Evolutionary conservation across 2,888 invertebrate species (phyloP).

Genomic region (Ferdinandea cuprea): DNA sequence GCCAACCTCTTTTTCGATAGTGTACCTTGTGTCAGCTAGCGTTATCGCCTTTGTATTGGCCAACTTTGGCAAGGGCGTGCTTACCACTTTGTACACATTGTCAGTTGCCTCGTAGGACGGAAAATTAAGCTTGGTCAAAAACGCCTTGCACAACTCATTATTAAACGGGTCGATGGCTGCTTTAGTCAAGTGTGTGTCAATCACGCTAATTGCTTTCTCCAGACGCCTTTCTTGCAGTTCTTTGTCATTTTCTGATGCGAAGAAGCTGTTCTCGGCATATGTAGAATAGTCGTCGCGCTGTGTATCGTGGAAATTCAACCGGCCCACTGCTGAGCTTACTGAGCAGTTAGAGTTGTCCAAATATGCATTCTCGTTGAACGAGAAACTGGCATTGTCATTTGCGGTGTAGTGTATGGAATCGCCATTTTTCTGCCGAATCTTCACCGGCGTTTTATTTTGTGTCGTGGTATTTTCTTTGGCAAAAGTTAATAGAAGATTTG

Average conservation of each 20-base stretch:
- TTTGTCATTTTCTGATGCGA: constrained; percentile 82
- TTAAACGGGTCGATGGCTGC: constrained; percentile 91
- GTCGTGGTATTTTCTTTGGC: constrained; percentile 75
- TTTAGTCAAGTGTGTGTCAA: constrained; percentile 81
- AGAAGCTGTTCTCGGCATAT: constrained; percentile 83
- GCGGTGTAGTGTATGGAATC: constrained; percentile 78
- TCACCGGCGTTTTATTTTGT: constrained; percentile 68
- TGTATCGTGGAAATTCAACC: constrained; percentile 80
- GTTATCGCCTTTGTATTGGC: constrained; percentile 84
- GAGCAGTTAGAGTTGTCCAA: constrained; percentile 81
- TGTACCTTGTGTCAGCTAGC: constrained; percentile 85
- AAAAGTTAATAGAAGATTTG: constrained; percentile 76
- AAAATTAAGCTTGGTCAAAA: constrained; percentile 90
- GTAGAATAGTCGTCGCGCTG: constrained; percentile 80
- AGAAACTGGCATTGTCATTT: constrained; percentile 81
- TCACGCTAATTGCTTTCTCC: constrained; percentile 81
- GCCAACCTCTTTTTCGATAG: constrained; percentile 90
- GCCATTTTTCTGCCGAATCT: constrained; percentile 68
- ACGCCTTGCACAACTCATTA: constrained; percentile 87
- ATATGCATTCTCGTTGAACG: constrained; percentile 80
- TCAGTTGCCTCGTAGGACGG: constrained; percentile 86
- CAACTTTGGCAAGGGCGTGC: constrained; percentile 86
- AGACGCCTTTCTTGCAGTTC: constrained; percentile 81
- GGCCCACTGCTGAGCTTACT: constrained; percentile 79
- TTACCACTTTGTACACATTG: constrained; percentile 85